Conservation (phyloP, 92 coral and sea anemone species). For the Bergia sp. region DNA sequence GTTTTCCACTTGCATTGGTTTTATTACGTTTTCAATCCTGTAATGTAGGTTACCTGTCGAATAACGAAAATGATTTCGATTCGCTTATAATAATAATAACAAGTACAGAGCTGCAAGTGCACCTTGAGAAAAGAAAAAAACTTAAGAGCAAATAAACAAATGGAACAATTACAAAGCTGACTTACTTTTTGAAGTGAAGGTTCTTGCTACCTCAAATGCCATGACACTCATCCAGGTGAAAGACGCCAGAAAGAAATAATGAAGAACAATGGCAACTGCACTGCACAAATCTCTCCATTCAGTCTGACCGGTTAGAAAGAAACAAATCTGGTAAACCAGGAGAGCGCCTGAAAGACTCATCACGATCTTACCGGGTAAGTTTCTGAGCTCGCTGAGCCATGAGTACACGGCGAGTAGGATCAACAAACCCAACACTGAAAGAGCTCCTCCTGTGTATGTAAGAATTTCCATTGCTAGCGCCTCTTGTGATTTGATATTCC, state of each 20-base stretch:
- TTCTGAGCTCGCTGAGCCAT: constrained; percentile 34
- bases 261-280: constrained; percentile 36
- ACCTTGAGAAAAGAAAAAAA: too few relatives aligned
- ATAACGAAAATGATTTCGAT: too few relatives aligned
- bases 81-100: too few relatives aligned
- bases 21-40: too few relatives aligned
- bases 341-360: constrained; percentile 23
- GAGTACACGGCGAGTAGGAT: constrained; percentile 29
- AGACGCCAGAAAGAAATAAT: constrained; percentile 34
- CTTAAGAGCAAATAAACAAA: too few relatives aligned
- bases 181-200: constrained; percentile 28
- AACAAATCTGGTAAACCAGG: constrained; percentile 25
- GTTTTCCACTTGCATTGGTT: too few relatives aligned
- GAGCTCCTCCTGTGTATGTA: not conserved
- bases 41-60: too few relatives aligned
- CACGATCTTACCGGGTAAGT: constrained; percentile 39
- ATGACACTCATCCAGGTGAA: constrained; percentile 41
- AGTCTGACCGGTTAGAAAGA: constrained; percentile 23
- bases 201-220: constrained; percentile 37
- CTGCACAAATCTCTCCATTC: constrained; percentile 29
- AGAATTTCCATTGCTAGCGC: not conserved
- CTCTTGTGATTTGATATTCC: not conserved
- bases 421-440: constrained; percentile 24
- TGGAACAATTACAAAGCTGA: not conserved
- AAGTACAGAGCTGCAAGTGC: too few relatives aligned